A percentile compares a stretch with the other conserved stretches of the same genome.
phyloP scores from a whole-genome alignment of 1,140 invertebrate genomes.

The Wasmannia auropunctata region DNA sequence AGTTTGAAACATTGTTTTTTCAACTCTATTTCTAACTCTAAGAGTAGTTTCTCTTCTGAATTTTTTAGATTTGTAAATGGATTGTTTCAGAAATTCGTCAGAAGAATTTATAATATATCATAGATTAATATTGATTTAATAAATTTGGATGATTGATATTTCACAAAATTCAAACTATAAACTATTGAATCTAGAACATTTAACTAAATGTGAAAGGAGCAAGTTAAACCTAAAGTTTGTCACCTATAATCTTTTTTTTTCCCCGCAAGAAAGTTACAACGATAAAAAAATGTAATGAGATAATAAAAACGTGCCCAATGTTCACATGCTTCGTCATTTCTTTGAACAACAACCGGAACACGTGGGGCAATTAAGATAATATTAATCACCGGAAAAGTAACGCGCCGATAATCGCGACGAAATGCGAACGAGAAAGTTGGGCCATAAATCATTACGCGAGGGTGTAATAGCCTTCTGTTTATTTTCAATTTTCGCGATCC shows the following conservation, averaged over 20 bases:
- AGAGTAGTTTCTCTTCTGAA: background rate
- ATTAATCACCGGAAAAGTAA: slow-evolving; percentile 38
- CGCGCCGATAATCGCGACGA: background rate
- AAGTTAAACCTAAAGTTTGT: background rate
- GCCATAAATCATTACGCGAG: slow-evolving; percentile 17
- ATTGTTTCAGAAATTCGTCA: background rate
- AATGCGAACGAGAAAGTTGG: slow-evolving; percentile 2
- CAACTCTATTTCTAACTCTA: background rate
- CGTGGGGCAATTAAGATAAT: slow-evolving; percentile 5
- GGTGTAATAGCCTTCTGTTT: slow-evolving; percentile 32
- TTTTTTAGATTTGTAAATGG: background rate
- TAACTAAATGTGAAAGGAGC: background rate
- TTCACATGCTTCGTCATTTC: background rate
- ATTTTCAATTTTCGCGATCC: slow-evolving; percentile 53
- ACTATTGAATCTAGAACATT: background rate
- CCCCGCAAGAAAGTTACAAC: background rate
- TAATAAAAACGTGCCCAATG: slow-evolving; percentile 11
- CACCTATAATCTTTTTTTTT: background rate
- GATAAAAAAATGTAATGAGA: background rate
- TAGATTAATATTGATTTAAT: background rate
- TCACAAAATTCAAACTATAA: background rate
- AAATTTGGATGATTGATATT: background rate
- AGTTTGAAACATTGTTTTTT: background rate
- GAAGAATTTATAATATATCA: background rate
- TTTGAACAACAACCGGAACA: background rate